phyloP scores from a whole-genome alignment of 2,113 vertebrate species.

The Stomatorhinus ivindoensis region DNA sequence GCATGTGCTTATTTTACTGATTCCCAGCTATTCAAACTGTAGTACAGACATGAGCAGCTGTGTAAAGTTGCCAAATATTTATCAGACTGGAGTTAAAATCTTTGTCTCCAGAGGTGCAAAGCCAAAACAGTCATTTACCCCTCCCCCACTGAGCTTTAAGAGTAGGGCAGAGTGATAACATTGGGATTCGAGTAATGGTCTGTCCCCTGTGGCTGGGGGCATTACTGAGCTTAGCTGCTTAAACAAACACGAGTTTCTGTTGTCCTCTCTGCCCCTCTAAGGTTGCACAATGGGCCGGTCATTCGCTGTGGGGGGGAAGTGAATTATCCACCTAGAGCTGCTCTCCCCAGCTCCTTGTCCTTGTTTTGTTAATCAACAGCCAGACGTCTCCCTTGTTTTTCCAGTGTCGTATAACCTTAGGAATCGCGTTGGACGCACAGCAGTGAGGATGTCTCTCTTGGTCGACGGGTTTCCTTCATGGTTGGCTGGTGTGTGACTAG shows the following conservation, averaged over 20 bases:
- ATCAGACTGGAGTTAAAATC: not conserved
- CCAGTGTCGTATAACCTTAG: slow-evolving; percentile 43
- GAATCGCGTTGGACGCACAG: slow-evolving; percentile 24
- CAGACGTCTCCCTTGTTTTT: slow-evolving; percentile 51
- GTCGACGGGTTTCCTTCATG: not conserved
- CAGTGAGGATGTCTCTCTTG: not conserved
- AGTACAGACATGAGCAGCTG: not conserved
- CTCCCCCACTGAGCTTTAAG: not conserved
- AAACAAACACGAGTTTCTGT: slow-evolving; percentile 42
- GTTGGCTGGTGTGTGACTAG: not conserved
- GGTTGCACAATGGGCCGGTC: slow-evolving; percentile 59
- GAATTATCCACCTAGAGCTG: slow-evolving; percentile 57
- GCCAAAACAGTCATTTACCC: not conserved
- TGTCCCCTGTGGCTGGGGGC: not conserved
- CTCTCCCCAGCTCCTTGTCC: slow-evolving; percentile 49
- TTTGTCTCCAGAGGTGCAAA: slow-evolving; percentile 10
- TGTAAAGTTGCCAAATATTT: not conserved
- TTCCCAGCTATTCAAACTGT: not conserved
- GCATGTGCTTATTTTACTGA: not conserved
- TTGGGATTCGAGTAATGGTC: not conserved
- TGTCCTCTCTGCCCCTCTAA: slow-evolving; percentile 36
- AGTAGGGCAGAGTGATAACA: not conserved
- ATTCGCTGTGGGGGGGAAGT: slow-evolving; percentile 55
- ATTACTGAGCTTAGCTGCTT: slow-evolving; percentile 28
- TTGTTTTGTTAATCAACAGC: slow-evolving; percentile 66